These are phyloP conservation scores for Cichladusa arquata DNA, from an alignment of 2,113 vertebrate species.

Conservation along the genomic window DNA sequence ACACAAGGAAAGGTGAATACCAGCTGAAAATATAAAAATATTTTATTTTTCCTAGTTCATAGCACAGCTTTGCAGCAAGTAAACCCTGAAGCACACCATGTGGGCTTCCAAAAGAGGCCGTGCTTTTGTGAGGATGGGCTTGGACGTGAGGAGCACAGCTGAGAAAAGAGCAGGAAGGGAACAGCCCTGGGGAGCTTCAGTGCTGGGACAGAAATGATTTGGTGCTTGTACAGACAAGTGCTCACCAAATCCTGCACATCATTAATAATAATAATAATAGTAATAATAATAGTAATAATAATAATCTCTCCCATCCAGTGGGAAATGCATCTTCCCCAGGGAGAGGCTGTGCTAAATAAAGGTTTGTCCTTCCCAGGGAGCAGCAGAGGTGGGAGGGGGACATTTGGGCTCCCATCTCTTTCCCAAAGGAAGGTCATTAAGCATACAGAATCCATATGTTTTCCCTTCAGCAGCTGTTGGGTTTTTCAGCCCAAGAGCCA, in stretches of 20 bases:
- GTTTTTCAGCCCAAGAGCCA: constrained; percentile 18
- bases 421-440: not conserved
- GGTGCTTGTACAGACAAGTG: not conserved
- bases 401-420: not conserved
- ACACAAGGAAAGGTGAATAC: not conserved
- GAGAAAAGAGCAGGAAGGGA: not conserved
- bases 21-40: not conserved
- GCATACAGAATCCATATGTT: not conserved
- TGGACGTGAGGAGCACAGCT: not conserved
- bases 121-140: not conserved
- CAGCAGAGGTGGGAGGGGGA: not conserved
- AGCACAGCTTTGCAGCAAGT: not conserved
- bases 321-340: not conserved
- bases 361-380: constrained; percentile 19
- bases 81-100: not conserved
- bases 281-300: not conserved
- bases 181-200: not conserved
- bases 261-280: not conserved
- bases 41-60: not conserved
- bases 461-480: constrained; percentile 10
- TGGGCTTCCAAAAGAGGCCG: not conserved
- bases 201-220: not conserved
- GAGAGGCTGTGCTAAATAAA: not conserved
- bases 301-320: not conserved
- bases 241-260: not conserved